Evolutionary conservation across 1,140 invertebrate species (phyloP), one percentile per base, ranked within the genome.

Genomic region (Homalodisca vitripennis): DNA sequence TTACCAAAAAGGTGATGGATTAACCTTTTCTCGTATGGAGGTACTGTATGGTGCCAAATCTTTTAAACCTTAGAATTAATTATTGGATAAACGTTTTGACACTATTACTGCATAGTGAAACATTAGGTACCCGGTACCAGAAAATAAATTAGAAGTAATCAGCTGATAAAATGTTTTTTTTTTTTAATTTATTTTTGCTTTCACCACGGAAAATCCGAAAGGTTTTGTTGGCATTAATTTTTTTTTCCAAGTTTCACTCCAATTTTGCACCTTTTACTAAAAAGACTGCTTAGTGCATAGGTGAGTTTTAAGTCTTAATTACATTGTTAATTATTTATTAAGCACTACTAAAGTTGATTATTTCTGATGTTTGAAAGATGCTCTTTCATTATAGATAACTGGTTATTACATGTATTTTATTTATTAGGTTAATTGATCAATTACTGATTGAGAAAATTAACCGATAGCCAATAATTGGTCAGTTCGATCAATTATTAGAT

Each of bases 231-330:
- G n/a, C n/a, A n/a, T n/a, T n/a, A n/a, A n/a, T 55, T 55, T 55
- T 55, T 55, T 55, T 12, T 55, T 20, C 22, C 22, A 79, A 74
- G 94, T 94, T 12, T 55, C 6, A 10, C 20, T 55, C 92, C 92
- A 95, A 55, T 55, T 55, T 12, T 55, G 51, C 51, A 55, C 17
- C 51, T 55, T 17, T 6, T 55, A 55, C 51, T 55, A 55, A 55
- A 20, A 55, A 55, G 51, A 55, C 51, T 55, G 51, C 51, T 55
- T 55, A 10, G 22, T 55, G 51, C 51, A 55, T 55, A 55, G 6
- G 51, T 55, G 51, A 55, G 51, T 55, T 55, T 55, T 55, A 55
- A 55, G 51, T 55, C 51, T 55, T 55, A 55, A 55, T 55, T 12
- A 55, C 10, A 55, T 20, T 12, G 51, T 55, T 55, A 55, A 55